phyloP scores from a whole-genome alignment of 1,140 invertebrate species.

The Caenorhabditis remanei region DNA sequence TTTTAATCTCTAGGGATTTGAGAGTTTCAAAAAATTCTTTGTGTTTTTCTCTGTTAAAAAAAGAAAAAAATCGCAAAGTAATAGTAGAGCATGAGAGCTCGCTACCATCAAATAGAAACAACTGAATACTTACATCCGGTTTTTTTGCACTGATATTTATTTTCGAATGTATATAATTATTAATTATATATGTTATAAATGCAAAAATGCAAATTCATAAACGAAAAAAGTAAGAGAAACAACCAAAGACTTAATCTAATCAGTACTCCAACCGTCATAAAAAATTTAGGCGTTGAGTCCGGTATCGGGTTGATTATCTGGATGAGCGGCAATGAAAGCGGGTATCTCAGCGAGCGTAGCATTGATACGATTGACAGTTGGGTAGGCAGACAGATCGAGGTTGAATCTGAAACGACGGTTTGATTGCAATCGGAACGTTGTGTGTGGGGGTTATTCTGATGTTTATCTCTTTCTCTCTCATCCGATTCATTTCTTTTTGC shows the following conservation, averaged over 20 bases:
- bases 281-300: slow-evolving; percentile 56
- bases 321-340: slow-evolving; percentile 89
- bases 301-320: slow-evolving; percentile 88
- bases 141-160: too few species aligned
- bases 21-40: not conserved
- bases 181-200: too few species aligned
- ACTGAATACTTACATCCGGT: too few species aligned
- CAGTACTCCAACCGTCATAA: too few species aligned
- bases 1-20: not conserved
- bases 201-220: too few species aligned
- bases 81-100: too few species aligned
- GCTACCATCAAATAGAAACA: too few species aligned
- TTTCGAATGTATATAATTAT: too few species aligned
- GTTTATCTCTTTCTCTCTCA: slow-evolving; percentile 12
- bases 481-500: slow-evolving; percentile 79
- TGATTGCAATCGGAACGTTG: not conserved
- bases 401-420: slow-evolving; percentile 83
- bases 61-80: too few species aligned
- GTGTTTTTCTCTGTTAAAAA: not conserved
- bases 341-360: slow-evolving; percentile 83
- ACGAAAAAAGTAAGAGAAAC: too few species aligned
- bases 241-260: too few species aligned
- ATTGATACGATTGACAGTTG: slow-evolving; percentile 88
- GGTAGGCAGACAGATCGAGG: slow-evolving; percentile 89
- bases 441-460: slow-evolving; percentile 1